Evolutionary conservation across 1,140 invertebrate species (phyloP).

Genomic region (Camponotus floridanus): DNA sequence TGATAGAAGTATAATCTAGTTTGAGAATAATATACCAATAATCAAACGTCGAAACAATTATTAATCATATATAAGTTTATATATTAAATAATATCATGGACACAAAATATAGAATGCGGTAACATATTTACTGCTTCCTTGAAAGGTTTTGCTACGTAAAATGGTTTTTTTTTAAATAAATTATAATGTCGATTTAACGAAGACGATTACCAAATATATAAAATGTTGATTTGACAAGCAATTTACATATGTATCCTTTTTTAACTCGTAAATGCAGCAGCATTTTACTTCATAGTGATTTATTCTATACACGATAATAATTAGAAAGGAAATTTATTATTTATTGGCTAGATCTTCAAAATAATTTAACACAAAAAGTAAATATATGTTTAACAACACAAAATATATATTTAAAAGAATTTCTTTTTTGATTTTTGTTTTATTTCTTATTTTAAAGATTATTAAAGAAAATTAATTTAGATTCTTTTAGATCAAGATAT

Average conservation of each 20-base stretch:
- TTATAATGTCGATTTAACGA: not conserved
- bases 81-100: no score
- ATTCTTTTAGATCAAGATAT: no score
- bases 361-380: not conserved
- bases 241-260: not conserved
- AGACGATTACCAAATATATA: no score
- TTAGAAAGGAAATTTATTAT: not conserved
- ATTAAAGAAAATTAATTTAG: no score
- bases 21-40: not conserved
- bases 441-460: no score
- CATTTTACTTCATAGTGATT: slow-evolving; percentile 37
- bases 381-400: no score
- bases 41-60: not conserved
- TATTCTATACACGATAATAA: slow-evolving; percentile 10
- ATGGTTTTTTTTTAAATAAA: no score
- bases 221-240: no score
- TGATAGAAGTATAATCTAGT: not conserved
- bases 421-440: no score
- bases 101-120: no score
- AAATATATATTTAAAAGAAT: no score
- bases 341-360: not conserved
- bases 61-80: no score
- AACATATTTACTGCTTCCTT: slow-evolving; percentile 1
- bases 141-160: slow-evolving; percentile 37
- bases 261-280: slow-evolving; percentile 3